Percentiles rank a stretch among this genome's conserved stretches.
Conservation (phyloP, 2,797 vertebrate genomes). For the Spinibarbus caldwelli region DNA sequence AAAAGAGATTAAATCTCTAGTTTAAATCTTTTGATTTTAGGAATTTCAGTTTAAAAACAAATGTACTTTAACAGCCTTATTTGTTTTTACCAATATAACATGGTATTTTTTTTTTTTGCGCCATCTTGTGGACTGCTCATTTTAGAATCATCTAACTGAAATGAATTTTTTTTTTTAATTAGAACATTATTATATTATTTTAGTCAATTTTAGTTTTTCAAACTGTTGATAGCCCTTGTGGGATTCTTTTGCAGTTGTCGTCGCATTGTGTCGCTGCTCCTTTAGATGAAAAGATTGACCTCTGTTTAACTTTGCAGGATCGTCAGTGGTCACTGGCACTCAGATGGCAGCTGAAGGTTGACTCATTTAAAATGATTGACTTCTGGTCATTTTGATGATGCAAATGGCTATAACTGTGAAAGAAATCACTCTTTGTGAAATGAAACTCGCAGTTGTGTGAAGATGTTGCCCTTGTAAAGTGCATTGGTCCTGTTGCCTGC, state of each 20-base stretch:
- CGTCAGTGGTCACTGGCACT: not conserved
- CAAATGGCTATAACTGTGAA: too few relatives aligned
- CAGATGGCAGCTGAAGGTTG: not conserved
- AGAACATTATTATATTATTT: not conserved
- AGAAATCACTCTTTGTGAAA: too few relatives aligned
- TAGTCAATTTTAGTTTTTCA: not conserved
- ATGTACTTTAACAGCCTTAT: not conserved
- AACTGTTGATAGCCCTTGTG: not conserved
- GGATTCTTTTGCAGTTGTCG: not conserved
- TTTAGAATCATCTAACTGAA: not conserved
- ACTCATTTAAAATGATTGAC: not conserved
- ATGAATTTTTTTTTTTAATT: not conserved
- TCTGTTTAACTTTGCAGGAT: not conserved
- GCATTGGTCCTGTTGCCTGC: conserved; percentile 15
- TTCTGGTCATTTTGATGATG: not conserved
- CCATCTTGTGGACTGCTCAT: not conserved
- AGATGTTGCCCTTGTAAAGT: conserved; percentile 20
- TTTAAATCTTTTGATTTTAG: not conserved
- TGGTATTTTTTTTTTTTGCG: not conserved
- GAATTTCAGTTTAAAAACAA: not conserved
- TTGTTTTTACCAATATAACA: not conserved
- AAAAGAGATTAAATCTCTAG: not conserved
- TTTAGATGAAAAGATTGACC: not conserved
- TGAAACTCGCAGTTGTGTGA: not conserved
- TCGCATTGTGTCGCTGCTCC: not conserved